These are phyloP conservation scores for Mnemiopsis leidyi DNA, from an alignment of 37 sponge, comb jelly and placozoan species.

Conservation along the genomic window DNA sequence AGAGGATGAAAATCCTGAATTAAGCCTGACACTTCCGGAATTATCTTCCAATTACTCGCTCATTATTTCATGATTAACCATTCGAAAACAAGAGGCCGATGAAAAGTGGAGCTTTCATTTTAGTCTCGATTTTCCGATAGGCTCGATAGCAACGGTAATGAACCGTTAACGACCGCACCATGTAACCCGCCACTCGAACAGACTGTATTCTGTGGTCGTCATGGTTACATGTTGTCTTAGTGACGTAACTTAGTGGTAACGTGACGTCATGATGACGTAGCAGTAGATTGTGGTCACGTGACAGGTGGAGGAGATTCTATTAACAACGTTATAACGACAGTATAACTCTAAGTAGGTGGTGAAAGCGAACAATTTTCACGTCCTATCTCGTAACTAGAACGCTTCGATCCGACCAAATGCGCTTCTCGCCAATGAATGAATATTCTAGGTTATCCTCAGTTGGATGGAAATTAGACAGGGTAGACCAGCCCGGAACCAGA, in stretches of 20 bases:
- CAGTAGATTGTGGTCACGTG: not conserved
- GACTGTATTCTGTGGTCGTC: not conserved
- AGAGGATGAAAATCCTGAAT: slow-evolving; percentile 54
- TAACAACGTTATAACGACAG: not conserved
- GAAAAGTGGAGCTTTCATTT: not conserved
- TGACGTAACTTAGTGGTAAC: too few species aligned
- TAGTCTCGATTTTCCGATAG: not conserved
- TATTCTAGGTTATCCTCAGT: not conserved
- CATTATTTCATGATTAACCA: not conserved
- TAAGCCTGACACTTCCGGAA: not conserved
- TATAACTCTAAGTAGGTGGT: slow-evolving; percentile 32
- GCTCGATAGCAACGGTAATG: not conserved
- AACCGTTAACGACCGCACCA: not conserved
- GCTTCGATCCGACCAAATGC: not conserved
- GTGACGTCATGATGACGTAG: not conserved
- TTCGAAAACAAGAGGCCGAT: not conserved
- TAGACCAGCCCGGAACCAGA: not conserved
- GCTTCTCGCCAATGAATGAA: not conserved
- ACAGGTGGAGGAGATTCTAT: not conserved
- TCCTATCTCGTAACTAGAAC: slow-evolving; percentile 9
- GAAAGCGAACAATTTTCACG: slow-evolving; percentile 28
- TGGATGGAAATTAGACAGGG: not conserved
- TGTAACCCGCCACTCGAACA: not conserved
- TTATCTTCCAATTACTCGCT: not conserved
- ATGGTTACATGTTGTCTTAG: not conserved